Base-by-base conservation (phyloP, 2,888 invertebrate species). In the Chrysodeixis includens region DNA sequence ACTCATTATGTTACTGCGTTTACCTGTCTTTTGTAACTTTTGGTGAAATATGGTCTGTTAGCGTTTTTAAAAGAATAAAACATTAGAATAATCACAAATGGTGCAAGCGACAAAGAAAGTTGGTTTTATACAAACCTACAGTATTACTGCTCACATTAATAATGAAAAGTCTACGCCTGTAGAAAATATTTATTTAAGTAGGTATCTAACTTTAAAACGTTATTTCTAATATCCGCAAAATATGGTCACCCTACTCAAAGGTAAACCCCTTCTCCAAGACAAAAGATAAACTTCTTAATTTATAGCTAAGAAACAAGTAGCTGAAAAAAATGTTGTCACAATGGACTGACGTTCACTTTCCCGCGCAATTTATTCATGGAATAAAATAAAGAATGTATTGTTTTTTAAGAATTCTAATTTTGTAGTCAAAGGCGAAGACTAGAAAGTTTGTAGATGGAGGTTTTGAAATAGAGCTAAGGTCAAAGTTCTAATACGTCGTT, bases 241-340 rank as follows among this genome's bases (percentile, higher is more conserved):
- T 57, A 58, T 73, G 69, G 67, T 12, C 51, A 59, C 73, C 66
- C 76, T 72, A 70, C 22, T 16, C 5, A 49, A 49, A 49, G 46
- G 46, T 49, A 51, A 74, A 78, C 78, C 85, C 84, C 81, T 78
- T 76, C 71, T 62, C 30, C 65, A 71, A 79, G 72, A 83, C 84
- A 84, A 86, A 86, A 82, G 73, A 77, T 82, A 79, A 86, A 87
- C 82, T 88, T 86, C 81, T 81, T 85, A 88, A 88, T 88, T 88
- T 88, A 88, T 86, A 72, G 82, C 75, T 65, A 68, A 73, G 74
- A 72, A 79, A 83, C 82, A 84, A 86, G 80, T 80, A 69, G 69
- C 66, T 62, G 74, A 66, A 76, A 84, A 26, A 84, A 84, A 85
- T 76, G 72, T 82, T 62, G 16, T 56, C 30, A 80, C 81, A 84